Base-by-base conservation (phyloP, 2,888 invertebrate species). In the Leptogaster cylindrica region DNA sequence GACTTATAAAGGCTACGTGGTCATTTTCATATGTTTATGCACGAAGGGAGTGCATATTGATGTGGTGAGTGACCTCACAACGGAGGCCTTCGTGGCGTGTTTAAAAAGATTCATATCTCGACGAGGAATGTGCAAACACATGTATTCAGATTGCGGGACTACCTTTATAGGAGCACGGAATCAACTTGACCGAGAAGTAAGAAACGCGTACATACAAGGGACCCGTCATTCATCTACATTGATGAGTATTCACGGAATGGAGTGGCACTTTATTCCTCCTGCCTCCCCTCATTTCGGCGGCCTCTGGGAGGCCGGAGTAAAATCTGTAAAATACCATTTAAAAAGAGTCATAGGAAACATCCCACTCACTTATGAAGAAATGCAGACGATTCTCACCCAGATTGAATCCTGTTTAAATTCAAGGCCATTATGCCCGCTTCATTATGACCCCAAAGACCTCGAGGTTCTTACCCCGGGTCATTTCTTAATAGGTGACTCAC, bases 191-290 rank as follows among this genome's bases (percentile, higher is more conserved):
- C 50, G 12, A 23, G 25, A 23, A 10, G 7, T 50, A 18, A 10
- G 7, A 18, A 50, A 6, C 7, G 25, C 50, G 10, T 50, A 23
- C 14, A 50, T 23, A n/a, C 23, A 50, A 7, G 50, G 12, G n/a
- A 50, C 16, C 23, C 50, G 14, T n/a, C 18, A 50, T 23, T 20
- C 50, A 23, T 10, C 50, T 18, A 16, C 18, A 12, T 2, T 23
- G 7, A 10, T 23, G 10, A 50, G 50, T 23, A 18, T 18, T 12
- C n/a, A 25, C 3, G 50, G 50, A 8, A 50, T 18, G 3, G 5
- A 50, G 8, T 78, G 77, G 76, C 69, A 74, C 27, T 78, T 76
- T 41, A 75, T 72, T 31, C n/a, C n/a, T n/a, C n/a, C n/a, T n/a
- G n/a, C n/a, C n/a, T n/a, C n/a, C n/a, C n/a, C n/a, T n/a, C n/a